These are phyloP conservation scores for Ceyx margarethae DNA, from an alignment of 2,113 vertebrate genomes.

Conservation along the genomic window DNA sequence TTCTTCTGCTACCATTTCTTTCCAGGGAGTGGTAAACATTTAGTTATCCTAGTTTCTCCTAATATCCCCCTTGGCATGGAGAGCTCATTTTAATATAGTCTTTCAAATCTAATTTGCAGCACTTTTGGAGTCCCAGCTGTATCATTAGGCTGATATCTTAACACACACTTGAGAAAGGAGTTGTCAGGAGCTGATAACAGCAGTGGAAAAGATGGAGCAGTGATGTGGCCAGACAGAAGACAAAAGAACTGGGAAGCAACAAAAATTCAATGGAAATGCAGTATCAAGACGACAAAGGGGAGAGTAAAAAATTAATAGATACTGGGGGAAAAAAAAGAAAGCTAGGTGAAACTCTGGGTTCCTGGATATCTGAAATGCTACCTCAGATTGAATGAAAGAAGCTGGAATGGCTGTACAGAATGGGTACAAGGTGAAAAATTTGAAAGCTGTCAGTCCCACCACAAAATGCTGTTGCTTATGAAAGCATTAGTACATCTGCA, in stretches of 20 bases:
- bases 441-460: background rate
- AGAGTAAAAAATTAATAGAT: background rate
- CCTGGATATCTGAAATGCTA: background rate
- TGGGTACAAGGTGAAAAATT: background rate
- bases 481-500: background rate
- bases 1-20: background rate
- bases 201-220: background rate
- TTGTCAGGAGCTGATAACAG: background rate
- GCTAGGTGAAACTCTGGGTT: background rate
- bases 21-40: background rate
- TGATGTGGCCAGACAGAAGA: background rate
- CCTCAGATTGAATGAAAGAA: background rate
- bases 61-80: background rate
- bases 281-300: background rate
- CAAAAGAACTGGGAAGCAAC: background rate
- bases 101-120: conserved; percentile 31
- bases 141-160: background rate
- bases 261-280: background rate
- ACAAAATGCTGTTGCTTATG: background rate
- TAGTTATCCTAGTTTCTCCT: background rate
- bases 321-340: background rate
- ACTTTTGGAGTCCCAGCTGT: conserved; percentile 10
- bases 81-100: background rate
- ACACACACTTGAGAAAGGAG: background rate
- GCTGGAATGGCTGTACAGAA: background rate